Percentiles rank a stretch among this genome's conserved stretches.
phyloP scores from a whole-genome alignment of 2,888 invertebrate species.

The Noctua fimbriata region DNA sequence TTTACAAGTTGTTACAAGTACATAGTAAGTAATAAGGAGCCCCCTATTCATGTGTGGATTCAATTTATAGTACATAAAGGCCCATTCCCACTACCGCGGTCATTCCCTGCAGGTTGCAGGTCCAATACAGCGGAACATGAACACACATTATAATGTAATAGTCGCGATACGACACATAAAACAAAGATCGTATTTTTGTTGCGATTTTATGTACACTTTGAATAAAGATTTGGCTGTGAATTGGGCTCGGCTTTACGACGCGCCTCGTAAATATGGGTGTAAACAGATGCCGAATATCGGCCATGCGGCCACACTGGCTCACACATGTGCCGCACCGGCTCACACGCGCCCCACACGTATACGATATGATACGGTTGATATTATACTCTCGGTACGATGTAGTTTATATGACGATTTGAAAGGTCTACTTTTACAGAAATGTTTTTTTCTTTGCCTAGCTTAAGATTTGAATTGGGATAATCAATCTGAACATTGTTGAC shows the following conservation, averaged over 20 bases:
- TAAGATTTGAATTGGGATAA: background rate
- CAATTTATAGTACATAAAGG: background rate
- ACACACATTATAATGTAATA: conserved; percentile 52
- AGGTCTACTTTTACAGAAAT: background rate
- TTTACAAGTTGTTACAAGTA: too few species aligned
- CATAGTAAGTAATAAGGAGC: too few species aligned
- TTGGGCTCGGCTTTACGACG: conserved; percentile 63
- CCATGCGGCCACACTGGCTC: conserved; percentile 6
- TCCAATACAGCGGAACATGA: conserved; percentile 6
- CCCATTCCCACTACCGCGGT: background rate
- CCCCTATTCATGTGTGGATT: too few species aligned
- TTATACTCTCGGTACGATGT: conserved; percentile 1
- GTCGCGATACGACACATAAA: conserved; percentile 58
- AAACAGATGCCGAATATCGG: conserved; percentile 32
- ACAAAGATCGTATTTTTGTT: conserved; percentile 59
- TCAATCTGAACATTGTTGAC: background rate
- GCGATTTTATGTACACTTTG: conserved; percentile 66
- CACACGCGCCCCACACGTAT: background rate
- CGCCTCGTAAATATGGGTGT: conserved; percentile 50
- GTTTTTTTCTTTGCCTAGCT: background rate
- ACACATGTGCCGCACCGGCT: background rate
- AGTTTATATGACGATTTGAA: conserved; percentile 16
- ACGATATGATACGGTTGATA: conserved; percentile 12
- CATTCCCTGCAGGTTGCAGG: background rate
- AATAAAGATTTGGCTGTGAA: conserved; percentile 67